Evolutionary conservation across 2,888 invertebrate genomes (phyloP), one percentile per base, ranked within the genome.

Genomic region (Agapostemon virescens): DNA sequence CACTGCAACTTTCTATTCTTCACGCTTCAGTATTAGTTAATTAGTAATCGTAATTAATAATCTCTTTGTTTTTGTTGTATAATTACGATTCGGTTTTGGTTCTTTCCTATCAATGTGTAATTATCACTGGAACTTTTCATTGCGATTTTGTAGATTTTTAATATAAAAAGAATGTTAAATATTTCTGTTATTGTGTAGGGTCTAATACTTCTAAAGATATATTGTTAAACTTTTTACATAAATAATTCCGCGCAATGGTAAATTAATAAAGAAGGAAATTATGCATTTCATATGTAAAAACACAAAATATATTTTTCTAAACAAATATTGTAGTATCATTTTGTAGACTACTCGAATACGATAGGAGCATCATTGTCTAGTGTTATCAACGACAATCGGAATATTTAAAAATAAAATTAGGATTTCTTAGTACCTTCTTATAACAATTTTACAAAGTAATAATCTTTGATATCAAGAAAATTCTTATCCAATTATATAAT

Each of bases 151-250:
- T 77, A 79, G 45, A 71, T 74, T 67, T 84, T 72, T 73, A 68
- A 42, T 58, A 52, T 69, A 82, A 74, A 72, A 74, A 67, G 36
- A 38, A 75, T 73, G 71, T 83, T 84, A n/a, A 77, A 75, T 77
- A 79, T 75, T 85, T 85, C 63, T 73, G 74, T 77, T 84, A 79
- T 66, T 73, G 69, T 77, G 55, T 82, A 85, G 74, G 58, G 15
- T 84, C 74, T 87, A 84, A 76, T 84, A 86, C 81, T 81, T 88
- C 85, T 84, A 77, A 75, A 87, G 81, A 84, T n/a, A 84, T 89
- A 88, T 89, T 89, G 89, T 90, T 90, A 80, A 90, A 88, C 84
- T 90, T 90, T 90, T 89, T 90, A 89, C 89, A 89, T 87, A 82
- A 88, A 88, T 86, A 88, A 87, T 88, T 81, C 85, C 84, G 79